Base-by-base conservation (phyloP, 92 coral and sea anemone genomes). In the Montipora capitata region DNA sequence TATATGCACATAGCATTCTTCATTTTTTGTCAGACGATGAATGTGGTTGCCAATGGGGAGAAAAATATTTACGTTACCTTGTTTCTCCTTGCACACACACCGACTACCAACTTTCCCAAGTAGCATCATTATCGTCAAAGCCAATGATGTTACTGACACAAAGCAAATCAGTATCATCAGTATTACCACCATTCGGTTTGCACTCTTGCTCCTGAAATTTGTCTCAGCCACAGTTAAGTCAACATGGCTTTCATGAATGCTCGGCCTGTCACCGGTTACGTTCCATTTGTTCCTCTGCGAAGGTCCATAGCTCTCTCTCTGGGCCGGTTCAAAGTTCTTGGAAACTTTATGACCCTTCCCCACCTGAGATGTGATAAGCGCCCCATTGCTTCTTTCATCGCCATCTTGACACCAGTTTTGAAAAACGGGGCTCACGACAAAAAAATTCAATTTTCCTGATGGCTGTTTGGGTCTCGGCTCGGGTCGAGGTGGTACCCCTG, bases 371-470 rank as follows among this genome's bases (percentile, higher is more conserved):
- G 58, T 3, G 12, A 80, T 44, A 65, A 80, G 45, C 13, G 27
- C 65, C 6, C 16, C 16, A 12, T 44, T 9, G 45, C 68, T 51
- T 52, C 64, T 66, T 8, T 80, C 44, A 41, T 54, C 74, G 44
- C 43, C 16, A 65, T 67, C 74, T 11, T 80, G 74, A n/a, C 72
- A 66, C 72, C 84, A 80, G 49, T 41, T 80, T 66, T 45, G 84
- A 43, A 80, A 80, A 16, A 49, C 84, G 48, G 84, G 84, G 20
- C 66, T 80, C 39, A 80, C 75, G 35, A 80, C 84, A 2, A 67
- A 54, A 15, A 45, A 15, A 2, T 41, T 70, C 51, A 40, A 7
- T 43, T 70, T 70, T n/a, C 27, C 75, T 4, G 75, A 16, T 16
- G 75, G 44, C 8, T 20, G 54, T 3, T 41, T 40, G 6, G 75